Evolutionary conservation across 92 coral and sea anemone genomes (phyloP), one percentile per base, ranked within the genome.

Genomic region (Parazoanthus atlanticus): DNA sequence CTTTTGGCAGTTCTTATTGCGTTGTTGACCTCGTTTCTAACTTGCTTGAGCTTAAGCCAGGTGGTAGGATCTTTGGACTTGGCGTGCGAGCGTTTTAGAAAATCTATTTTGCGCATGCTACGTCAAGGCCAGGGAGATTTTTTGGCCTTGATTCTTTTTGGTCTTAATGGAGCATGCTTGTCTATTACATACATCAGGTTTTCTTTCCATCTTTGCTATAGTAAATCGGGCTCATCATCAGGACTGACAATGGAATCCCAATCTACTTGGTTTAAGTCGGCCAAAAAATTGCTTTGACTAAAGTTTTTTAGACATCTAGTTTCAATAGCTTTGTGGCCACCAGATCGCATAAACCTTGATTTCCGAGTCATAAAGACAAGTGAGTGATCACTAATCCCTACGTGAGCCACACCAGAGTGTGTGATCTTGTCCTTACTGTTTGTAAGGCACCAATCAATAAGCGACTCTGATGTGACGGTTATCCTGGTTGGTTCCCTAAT

Each of bases 61-160:
- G 47, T 43, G 47, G 47, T 43, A 43, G 11, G 11, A 43, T 43
- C 38, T 36, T 36, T 36, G 38, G 38, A 36, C 38, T 36, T 36
- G 38, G 38, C 38, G 38, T 36, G 38, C 38, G 38, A 36, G 4
- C 38, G 38, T 36, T 5, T 36, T 36, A 5, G 38, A 8, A 43
- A 41, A 43, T 5, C 47, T n/a, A n/a, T 43, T 8, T 43, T 36
- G 38, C 38, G 38, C 38, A 36, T 36, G 38, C 38, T 36, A 5
- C 38, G 3, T 36, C 38, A 36, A 36, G 47, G 47, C 5, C 34
- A 28, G 5, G 33, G 74, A 32, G 74, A 3, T 4, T 69, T 70
- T 70, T 70, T 70, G 26, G 30, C 36, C 16, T n/a, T 70, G 75
- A 70, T n/a, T 70, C 75, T 70, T 70, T 70, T 70, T 70, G 34